A percentile compares a stretch with the other conserved stretches of the same genome.
Conservation (phyloP, 1,140 invertebrate genomes). For the Berghia stephanieae region DNA sequence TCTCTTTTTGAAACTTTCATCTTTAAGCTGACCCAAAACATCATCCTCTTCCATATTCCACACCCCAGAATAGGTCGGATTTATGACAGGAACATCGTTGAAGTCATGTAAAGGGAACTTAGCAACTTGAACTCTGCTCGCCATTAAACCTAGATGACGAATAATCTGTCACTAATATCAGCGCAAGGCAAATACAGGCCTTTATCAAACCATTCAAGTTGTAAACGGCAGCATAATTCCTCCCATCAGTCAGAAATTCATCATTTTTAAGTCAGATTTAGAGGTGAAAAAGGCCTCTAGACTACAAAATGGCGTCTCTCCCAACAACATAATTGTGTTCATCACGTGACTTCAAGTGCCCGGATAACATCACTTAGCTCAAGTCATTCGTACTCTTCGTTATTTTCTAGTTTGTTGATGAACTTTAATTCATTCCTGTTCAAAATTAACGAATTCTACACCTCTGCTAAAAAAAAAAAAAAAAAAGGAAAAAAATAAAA, state of each 20-base stretch:
- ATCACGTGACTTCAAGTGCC: conserved; percentile 58
- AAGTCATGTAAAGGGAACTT: conserved; percentile 57
- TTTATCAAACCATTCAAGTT: too few species aligned
- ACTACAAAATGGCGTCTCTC: conserved; percentile 61
- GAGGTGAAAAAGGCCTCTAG: too few species aligned
- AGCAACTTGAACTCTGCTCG: conserved; percentile 58
- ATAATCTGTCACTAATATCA: too few species aligned
- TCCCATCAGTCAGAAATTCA: too few species aligned
- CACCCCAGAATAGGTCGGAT: conserved; percentile 50
- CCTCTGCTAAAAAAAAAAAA: not conserved
- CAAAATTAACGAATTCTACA: not conserved
- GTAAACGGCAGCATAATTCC: too few species aligned
- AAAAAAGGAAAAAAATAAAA: not conserved
- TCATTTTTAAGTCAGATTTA: too few species aligned
- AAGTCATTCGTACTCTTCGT: not conserved
- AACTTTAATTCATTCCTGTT: not conserved
- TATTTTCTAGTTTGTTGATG: not conserved
- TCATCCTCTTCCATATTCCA: conserved; percentile 65
- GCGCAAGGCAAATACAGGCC: too few species aligned
- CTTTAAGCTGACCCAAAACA: conserved; percentile 59
- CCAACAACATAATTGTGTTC: conserved; percentile 65
- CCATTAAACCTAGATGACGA: conserved; percentile 43
- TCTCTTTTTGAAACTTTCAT: conserved; percentile 60
- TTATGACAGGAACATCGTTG: conserved; percentile 50
- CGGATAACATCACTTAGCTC: conserved; percentile 27